Base-by-base conservation (phyloP, 2,797 vertebrate species). In the Gastrophryne carolinensis region DNA sequence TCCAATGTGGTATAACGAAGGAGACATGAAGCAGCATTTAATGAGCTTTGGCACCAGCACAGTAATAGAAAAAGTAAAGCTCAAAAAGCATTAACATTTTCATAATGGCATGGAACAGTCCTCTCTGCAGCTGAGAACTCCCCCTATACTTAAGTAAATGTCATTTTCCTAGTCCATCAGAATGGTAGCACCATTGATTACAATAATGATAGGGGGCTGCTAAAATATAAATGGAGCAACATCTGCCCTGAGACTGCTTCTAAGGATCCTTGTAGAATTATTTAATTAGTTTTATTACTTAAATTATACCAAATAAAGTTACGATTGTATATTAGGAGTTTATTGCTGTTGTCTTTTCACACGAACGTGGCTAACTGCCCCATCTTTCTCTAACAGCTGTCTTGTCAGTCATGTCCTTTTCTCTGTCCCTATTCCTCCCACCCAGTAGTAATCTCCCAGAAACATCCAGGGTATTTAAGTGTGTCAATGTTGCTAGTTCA, bases 81-180 rank as follows among this genome's bases (percentile, higher is more conserved):
- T 26, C 29, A 53, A 53, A 23, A 37, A 32, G n/a, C 50, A 68
- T 39, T 54, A 68, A 68, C 32, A 54, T 66, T 66, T 52, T 66
- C 35, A 29, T 52, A 66, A 66, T 34, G 35, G 29, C 63, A 50
- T 11, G 50, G 49, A 52, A 66, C 50, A 23, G 35, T 19, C 23
- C 26, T 54, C 29, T 56, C 15, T 19, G 17, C 49, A 53, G 29
- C 13, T 23, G 23, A 37, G 47, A 34, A 13, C 12, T 15, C 11
- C 6, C 5, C 11, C 10, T 50, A 23, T 37, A 24, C 21, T 26
- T 39, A 3, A 9, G 15, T 30, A 47, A 64, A 49, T 65, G 66
- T 56, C 24, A 41, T 47, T 44, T 57, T 44, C 23, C 26, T 30
- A 9, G 3, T 57, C 37, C 32, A 41, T 58, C 24, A 47, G 37